These are phyloP conservation scores for Cygnus atratus DNA, from an alignment of 2,113 vertebrate genomes.

Conservation along the genomic window DNA sequence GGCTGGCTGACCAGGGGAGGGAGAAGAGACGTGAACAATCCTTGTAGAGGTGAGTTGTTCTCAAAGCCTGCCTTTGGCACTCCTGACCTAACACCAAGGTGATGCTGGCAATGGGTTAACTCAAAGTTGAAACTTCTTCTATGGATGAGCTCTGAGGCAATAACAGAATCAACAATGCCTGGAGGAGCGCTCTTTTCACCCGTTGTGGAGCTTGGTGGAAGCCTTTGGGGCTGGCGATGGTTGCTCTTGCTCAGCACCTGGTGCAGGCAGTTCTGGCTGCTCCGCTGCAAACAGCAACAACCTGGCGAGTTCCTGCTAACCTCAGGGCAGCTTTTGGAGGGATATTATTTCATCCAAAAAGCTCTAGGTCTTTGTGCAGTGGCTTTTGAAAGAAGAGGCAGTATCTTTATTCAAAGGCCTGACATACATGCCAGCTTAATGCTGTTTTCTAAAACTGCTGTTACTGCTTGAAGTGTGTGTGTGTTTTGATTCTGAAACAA, in stretches of 20 bases:
- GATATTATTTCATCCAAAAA: not conserved
- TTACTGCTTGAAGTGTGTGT: not conserved
- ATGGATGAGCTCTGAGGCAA: not conserved
- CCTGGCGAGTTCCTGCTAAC: not conserved
- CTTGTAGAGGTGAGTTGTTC: not conserved
- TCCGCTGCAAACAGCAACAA: not conserved
- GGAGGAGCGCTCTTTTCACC: rapidly evolving
- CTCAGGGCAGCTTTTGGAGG: not conserved
- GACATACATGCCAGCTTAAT: not conserved
- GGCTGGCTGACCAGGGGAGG: not conserved
- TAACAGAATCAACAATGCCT: not conserved
- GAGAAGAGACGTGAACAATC: not conserved
- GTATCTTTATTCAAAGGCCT: not conserved
- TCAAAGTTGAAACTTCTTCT: not conserved
- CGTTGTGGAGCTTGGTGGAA: rapidly evolving
- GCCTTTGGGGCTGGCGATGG: not conserved
- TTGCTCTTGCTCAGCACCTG: not conserved
- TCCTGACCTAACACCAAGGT: rapidly evolving
- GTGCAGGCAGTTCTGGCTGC: not conserved
- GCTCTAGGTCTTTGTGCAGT: not conserved
- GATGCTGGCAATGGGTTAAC: not conserved
- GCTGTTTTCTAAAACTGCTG: not conserved
- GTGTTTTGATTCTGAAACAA: not conserved
- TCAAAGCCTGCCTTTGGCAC: rapidly evolving
- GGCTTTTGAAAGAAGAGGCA: not conserved